Conservation (phyloP, 1,140 invertebrate genomes). For the Eriocheir sinensis region DNA sequence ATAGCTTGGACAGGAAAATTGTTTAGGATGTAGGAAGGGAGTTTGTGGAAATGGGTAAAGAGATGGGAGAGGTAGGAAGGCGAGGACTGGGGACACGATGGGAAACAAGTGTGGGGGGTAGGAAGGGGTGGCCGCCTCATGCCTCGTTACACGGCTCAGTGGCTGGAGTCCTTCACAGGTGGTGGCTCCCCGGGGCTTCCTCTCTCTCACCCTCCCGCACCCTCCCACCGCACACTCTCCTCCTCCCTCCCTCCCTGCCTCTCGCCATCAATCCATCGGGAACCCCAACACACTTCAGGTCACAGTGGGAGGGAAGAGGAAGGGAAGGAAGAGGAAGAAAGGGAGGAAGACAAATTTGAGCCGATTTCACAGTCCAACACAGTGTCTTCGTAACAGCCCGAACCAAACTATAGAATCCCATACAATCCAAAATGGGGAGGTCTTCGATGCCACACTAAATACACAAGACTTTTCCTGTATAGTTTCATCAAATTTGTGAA, state of each 20-base stretch:
- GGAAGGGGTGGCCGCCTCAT: neutral
- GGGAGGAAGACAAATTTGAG: slow-evolving; percentile 28
- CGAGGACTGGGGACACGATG: neutral
- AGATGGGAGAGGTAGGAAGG: neutral
- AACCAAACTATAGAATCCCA: no score
- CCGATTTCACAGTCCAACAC: no score
- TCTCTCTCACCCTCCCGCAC: slow-evolving; percentile 26
- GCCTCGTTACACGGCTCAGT: neutral
- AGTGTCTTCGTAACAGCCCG: no score
- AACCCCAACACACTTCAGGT: slow-evolving; percentile 13
- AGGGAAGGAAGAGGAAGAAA: neutral
- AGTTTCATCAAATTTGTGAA: no score
- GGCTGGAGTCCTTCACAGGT: neutral
- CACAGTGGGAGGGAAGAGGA: neutral
- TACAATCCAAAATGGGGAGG: no score
- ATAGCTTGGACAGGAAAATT: no score
- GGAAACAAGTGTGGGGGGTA: slow-evolving; percentile 1
- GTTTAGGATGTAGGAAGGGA: no score
- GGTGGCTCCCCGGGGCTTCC: neutral
- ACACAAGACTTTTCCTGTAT: no score
- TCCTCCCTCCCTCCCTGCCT: neutral
- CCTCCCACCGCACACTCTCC: neutral
- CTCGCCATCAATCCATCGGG: neutral
- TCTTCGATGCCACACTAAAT: no score
- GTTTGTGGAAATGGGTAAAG: no score